Base-by-base conservation (phyloP, 2,797 vertebrate genomes). In the Saxicola maurus region DNA sequence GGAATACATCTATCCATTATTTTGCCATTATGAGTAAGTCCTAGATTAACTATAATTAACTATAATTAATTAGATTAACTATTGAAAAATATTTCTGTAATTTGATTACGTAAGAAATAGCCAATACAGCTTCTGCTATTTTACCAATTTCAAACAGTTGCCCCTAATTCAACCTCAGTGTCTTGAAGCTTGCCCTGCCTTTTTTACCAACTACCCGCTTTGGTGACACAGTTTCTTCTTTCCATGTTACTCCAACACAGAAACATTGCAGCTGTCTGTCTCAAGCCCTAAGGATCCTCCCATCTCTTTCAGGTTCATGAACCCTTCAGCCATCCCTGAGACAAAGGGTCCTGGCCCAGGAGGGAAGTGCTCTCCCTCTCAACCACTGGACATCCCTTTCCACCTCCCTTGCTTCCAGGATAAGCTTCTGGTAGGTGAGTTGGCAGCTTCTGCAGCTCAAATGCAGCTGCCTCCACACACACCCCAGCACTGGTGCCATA, bases 391-490 rank as follows among this genome's bases (percentile, higher is more conserved):
- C 55, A 14, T 31, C 38, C 15, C 13, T 46, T 42, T 60, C 13
- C 1, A 3, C 3, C 17, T 45, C 27, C 7, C 13, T 3, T 14
- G 20, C 24, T 72, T 61, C 24, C 59, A 53, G 4, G 7, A 17
- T 0, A 4, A 9, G 13, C 16, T 79, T 66, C 31, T n/a, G 13
- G n/a, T 14, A 45, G 1, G 2, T 1, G 1, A 79, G 20, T 0
- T 2, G 1, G 25, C 35, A 81, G 38, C 9, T 24, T 67, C 52
- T 57, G 35, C 16, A 11, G 42, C 40, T 35, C 16, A 17, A 28
- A 24, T 4, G 0, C 0, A 1, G 24, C 0, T 37, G 23, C 5
- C 53, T 8, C 19, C 5, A 5, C 1, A 6, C 12, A 21, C 3
- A 17, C 4, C 20, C 6, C 1, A 51, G 12, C 1, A 3, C 0